Conservation (phyloP, 2,888 invertebrate species). For the Gasteruption jaculator region DNA sequence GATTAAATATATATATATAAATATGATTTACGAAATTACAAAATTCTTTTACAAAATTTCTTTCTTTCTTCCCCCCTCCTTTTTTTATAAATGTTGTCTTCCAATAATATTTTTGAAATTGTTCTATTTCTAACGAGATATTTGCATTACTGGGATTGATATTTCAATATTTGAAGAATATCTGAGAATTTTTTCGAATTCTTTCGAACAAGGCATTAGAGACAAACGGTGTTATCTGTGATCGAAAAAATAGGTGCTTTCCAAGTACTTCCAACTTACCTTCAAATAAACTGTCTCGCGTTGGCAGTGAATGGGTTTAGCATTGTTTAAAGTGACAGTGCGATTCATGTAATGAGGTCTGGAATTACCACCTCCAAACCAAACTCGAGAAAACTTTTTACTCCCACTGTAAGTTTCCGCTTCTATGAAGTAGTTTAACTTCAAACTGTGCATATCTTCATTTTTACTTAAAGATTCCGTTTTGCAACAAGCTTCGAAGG, state of each 20-base stretch:
- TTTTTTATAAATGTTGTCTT: too few species aligned
- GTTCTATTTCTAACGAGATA: too few species aligned
- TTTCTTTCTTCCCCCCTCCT: too few species aligned
- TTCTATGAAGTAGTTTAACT: conserved; percentile 71
- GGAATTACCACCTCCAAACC: conserved; percentile 61
- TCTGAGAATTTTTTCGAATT: too few species aligned
- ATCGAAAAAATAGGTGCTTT: neutral
- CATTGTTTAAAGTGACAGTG: conserved; percentile 61
- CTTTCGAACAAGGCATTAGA: too few species aligned
- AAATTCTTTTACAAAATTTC: too few species aligned
- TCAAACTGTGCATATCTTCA: conserved; percentile 51
- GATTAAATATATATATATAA: conserved; percentile 1
- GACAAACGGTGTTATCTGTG: too few species aligned
- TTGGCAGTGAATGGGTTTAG: conserved; percentile 62
- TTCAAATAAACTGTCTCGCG: conserved; percentile 80
- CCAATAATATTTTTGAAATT: too few species aligned
- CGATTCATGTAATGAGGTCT: conserved; percentile 61
- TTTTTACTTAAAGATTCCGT: conserved; percentile 62
- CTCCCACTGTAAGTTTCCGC: conserved; percentile 75
- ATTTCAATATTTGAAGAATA: too few species aligned
- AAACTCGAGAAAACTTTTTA: conserved; percentile 76
- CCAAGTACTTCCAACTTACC: conserved; percentile 37
- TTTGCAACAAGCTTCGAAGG: conserved; percentile 79
- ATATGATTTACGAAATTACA: too few species aligned
- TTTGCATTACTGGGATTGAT: too few species aligned